Percentiles rank a stretch among this genome's conserved stretches.
Evolutionary conservation across 2,113 vertebrate species (phyloP).

Genomic region (Petrocephalus zakoni): DNA sequence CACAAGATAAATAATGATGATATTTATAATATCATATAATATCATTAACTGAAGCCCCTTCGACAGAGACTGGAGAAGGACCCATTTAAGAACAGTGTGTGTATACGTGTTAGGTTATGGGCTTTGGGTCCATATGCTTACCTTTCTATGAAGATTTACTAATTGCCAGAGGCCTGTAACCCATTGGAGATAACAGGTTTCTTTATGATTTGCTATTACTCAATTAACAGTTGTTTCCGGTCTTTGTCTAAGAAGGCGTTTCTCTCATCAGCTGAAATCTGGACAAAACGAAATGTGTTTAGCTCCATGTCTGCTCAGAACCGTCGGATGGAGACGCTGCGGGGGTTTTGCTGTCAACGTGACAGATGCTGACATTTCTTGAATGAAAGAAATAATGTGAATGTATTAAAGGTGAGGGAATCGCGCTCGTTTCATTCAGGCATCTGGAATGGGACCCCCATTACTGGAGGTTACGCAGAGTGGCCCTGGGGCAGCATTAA

Average conservation of each 20-base stretch:
- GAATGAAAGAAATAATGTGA: background rate
- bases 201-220: background rate
- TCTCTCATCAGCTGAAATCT: background rate
- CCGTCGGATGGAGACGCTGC: background rate
- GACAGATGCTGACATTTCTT: background rate
- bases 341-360: background rate
- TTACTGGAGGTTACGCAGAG: background rate
- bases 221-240: background rate
- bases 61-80: background rate
- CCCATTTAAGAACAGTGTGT: background rate
- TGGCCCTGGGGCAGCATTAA: background rate
- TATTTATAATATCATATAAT: background rate
- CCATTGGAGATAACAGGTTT: background rate
- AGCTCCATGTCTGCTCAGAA: background rate
- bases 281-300: background rate
- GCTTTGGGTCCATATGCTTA: background rate
- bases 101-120: background rate
- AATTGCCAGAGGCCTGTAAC: background rate
- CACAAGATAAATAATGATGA: background rate
- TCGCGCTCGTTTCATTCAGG: background rate
- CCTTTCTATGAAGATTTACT: background rate
- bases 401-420: background rate
- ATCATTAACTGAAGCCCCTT: background rate
- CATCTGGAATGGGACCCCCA: background rate
- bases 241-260: background rate